phyloP scores from a whole-genome alignment of 2,888 invertebrate genomes.

The Mimas tiliae region DNA sequence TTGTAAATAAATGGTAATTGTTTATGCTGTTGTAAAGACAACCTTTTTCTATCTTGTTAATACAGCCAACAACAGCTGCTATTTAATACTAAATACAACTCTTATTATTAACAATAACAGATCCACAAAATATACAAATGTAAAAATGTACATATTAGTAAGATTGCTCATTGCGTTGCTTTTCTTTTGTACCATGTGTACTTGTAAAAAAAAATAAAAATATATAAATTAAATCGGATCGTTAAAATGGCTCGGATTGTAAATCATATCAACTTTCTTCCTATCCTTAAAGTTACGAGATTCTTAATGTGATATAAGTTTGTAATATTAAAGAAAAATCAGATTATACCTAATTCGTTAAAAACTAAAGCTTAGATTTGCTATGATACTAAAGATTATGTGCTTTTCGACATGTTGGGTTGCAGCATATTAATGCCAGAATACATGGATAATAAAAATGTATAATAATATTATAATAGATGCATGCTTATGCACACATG shows the following conservation, averaged over 20 bases:
- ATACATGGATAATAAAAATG: too few relatives aligned
- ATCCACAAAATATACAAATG: not conserved
- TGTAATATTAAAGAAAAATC: constrained; percentile 29
- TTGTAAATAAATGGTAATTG: too few relatives aligned
- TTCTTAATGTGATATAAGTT: constrained; percentile 55
- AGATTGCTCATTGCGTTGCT: constrained; percentile 15
- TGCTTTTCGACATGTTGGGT: constrained; percentile 2
- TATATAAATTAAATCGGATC: constrained; percentile 47
- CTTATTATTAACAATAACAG: not conserved
- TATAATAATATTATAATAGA: too few relatives aligned
- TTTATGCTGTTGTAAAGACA: too few relatives aligned
- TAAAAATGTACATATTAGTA: constrained; percentile 21
- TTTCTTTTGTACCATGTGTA: constrained; percentile 38
- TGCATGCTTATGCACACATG: constrained; percentile 36
- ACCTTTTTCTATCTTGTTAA: too few relatives aligned
- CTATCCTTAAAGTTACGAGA: constrained; percentile 51
- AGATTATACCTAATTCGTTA: constrained; percentile 7
- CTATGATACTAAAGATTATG: not conserved
- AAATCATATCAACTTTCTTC: constrained; percentile 41
- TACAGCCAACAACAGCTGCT: too few relatives aligned
- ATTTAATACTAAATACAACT: not conserved
- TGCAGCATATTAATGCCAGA: constrained; percentile 29
- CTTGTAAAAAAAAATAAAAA: constrained; percentile 35
- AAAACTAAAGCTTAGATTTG: constrained; percentile 29
- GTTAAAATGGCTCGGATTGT: constrained; percentile 79